Conservation (phyloP, 2,888 invertebrate genomes). For the Helleia helle region DNA sequence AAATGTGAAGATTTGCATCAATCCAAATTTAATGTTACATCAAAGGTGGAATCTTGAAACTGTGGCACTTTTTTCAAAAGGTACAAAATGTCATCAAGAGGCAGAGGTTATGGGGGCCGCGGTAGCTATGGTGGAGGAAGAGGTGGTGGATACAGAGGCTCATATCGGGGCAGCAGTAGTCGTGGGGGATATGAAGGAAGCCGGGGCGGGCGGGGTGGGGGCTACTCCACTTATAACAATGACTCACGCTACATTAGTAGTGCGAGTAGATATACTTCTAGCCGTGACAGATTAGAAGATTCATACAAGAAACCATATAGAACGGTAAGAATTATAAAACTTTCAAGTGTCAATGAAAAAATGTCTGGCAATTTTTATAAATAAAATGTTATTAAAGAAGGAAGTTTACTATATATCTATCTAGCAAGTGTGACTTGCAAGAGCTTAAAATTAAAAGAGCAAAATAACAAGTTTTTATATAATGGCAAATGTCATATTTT, state of each 20-base stretch:
- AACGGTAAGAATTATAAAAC: constrained; percentile 39
- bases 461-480: too few species aligned
- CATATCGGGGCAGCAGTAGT: constrained; percentile 49
- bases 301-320: constrained; percentile 64
- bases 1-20: too few species aligned
- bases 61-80: background rate
- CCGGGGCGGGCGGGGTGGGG: constrained; percentile 54
- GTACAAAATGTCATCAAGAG: constrained; percentile 59
- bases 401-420: too few species aligned
- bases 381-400: too few species aligned
- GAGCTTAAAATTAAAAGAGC: too few species aligned
- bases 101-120: constrained; percentile 47
- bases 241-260: constrained; percentile 55
- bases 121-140: constrained; percentile 45
- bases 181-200: constrained; percentile 55
- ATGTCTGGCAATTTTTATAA: too few species aligned
- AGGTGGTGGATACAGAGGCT: constrained; percentile 49
- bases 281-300: constrained; percentile 58
- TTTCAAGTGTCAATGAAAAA: background rate
- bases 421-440: too few species aligned
- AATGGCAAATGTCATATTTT: too few species aligned
- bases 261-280: constrained; percentile 46
- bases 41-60: background rate
- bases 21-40: background rate
- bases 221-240: constrained; percentile 52